Percentiles rank a stretch among this genome's conserved stretches.
phyloP scores from a whole-genome alignment of 2,113 vertebrate species.

The Anthoscopus minutus region DNA sequence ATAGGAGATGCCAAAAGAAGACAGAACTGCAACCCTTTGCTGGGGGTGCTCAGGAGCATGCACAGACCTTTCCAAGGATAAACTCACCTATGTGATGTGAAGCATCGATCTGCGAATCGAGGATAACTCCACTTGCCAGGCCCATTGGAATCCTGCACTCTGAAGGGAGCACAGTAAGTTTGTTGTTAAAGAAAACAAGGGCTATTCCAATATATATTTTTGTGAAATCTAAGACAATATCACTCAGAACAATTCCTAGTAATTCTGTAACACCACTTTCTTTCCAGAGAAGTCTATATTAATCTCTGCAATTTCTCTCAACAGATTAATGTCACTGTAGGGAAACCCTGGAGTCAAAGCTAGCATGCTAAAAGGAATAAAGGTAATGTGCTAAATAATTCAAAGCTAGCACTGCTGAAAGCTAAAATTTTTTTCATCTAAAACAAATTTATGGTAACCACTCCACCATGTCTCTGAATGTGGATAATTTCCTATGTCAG shows the following conservation, averaged over 20 bases:
- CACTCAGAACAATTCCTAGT: background rate
- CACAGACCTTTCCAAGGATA: background rate
- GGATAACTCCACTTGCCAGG: slow-evolving; percentile 75
- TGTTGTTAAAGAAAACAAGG: background rate
- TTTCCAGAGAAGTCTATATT: background rate
- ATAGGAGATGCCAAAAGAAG: background rate
- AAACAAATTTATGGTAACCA: background rate
- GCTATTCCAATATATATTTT: background rate
- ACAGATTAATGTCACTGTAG: background rate
- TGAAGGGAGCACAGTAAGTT: slow-evolving; percentile 30
- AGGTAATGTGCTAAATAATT: background rate
- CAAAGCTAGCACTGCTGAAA: background rate
- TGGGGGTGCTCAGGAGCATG: background rate
- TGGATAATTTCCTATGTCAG: background rate
- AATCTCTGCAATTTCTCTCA: background rate
- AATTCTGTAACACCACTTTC: background rate
- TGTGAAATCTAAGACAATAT: background rate
- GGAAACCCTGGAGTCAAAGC: background rate
- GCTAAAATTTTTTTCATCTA: background rate
- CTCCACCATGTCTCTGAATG: background rate
- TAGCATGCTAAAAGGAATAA: background rate
- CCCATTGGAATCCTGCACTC: slow-evolving; percentile 86
- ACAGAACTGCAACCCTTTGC: background rate
- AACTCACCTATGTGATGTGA: slow-evolving; percentile 74
- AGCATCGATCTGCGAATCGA: slow-evolving; percentile 81